Evolutionary conservation across 2,113 vertebrate species (phyloP).

Genomic region (Acanthochromis polyacanthus): DNA sequence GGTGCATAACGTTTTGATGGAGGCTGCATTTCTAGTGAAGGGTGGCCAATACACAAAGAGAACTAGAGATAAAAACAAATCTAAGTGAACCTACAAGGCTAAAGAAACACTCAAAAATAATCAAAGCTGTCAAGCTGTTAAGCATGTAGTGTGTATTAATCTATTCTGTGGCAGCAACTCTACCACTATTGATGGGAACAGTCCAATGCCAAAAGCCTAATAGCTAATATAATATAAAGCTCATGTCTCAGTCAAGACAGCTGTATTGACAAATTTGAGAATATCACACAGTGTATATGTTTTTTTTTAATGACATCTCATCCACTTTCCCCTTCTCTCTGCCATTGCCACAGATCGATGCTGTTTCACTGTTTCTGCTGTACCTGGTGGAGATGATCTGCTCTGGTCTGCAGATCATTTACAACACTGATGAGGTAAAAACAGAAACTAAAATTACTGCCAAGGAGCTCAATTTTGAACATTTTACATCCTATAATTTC

Average conservation of each 20-base stretch:
- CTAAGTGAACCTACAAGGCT: slow-evolving; percentile 7
- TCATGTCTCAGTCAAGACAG: fast-evolving
- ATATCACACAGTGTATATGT: not conserved
- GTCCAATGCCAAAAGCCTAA: slow-evolving; percentile 3
- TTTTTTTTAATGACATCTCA: slow-evolving; percentile 1
- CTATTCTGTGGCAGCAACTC: slow-evolving; percentile 13
- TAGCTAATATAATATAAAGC: slow-evolving; percentile 5
- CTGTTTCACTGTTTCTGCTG: slow-evolving; percentile 93
- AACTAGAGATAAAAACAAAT: slow-evolving; percentile 30
- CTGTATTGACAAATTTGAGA: slow-evolving; percentile 25
- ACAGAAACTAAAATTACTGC: slow-evolving; percentile 20
- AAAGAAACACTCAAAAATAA: not conserved
- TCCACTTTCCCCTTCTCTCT: slow-evolving; percentile 16
- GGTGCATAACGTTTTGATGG: slow-evolving; percentile 23
- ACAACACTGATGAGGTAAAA: slow-evolving; percentile 98
- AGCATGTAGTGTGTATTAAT: not conserved
- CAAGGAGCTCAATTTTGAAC: slow-evolving; percentile 4
- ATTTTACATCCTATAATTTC: not conserved
- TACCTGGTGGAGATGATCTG: slow-evolving; percentile 99
- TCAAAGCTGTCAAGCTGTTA: slow-evolving; percentile 5
- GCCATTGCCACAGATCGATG: slow-evolving; percentile 89
- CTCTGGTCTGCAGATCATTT: slow-evolving; percentile 97
- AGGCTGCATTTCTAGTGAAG: not conserved
- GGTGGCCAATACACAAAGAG: slow-evolving; percentile 23
- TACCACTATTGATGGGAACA: slow-evolving; percentile 20